Base-by-base conservation (phyloP, 23 tunicate genomes). In the Ascidia mentula region DNA sequence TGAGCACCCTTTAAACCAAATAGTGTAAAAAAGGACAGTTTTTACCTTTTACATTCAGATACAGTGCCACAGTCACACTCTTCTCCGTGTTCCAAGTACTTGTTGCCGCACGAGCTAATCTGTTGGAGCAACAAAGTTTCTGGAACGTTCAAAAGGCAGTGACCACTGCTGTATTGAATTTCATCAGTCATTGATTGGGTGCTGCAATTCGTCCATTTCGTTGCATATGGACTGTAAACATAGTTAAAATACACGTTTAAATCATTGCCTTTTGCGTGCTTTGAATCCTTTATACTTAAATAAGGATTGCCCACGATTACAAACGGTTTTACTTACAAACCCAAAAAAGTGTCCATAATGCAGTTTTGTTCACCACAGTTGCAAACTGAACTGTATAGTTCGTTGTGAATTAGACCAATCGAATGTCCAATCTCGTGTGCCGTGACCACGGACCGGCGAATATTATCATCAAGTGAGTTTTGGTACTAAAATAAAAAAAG, bases 191-290 rank as follows among this genome's bases (percentile, higher is more conserved):
- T 53, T 20, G 24, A 3, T 53, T 5, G 65, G 28, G 4, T 53
- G 65, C 65, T 53, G 65, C 65, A 53, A 28, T 53, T 53, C 13
- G 65, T 20, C 65, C 65, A 53, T 28, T 53, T 53, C 24, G 65
- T 5, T 3, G 65, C 65, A 9, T 5, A 53, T 6, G 65, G 65
- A 20, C 65, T 53, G 13, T 20, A 53, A 53, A n/a, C n/a, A 28
- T 3, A 9, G 65, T 9, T 53, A 9, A 9, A 5, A 53, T 3
- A 20, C n/a, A n/a, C n/a, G n/a, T n/a, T n/a, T n/a, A n/a, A n/a
- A n/a, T n/a, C n/a, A n/a, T n/a, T n/a, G n/a, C n/a, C n/a, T n/a
- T n/a, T n/a, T n/a, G n/a, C n/a, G n/a, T n/a, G n/a, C n/a, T n/a
- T n/a, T n/a, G n/a, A n/a, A n/a, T n/a, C n/a, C n/a, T n/a, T n/a